phyloP scores from a whole-genome alignment of 2,797 vertebrate genomes.

The Acomys russatus region DNA sequence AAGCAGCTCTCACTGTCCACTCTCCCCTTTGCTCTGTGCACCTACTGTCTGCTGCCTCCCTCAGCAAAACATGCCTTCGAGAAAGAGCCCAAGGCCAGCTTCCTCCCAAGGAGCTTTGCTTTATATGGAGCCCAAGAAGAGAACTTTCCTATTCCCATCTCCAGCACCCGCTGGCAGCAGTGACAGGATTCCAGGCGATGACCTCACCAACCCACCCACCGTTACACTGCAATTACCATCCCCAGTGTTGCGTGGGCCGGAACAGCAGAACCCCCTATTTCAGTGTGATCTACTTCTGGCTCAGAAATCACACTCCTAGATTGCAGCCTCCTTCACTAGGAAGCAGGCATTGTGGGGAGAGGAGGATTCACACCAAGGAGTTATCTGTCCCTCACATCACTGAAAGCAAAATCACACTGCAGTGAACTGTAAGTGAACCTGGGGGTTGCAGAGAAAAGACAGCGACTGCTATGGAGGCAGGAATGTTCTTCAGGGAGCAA shows the following conservation, averaged over 20 bases:
- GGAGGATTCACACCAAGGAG: background rate
- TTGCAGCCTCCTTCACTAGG: background rate
- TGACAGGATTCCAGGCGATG: background rate
- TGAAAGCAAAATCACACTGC: background rate
- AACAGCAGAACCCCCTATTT: background rate
- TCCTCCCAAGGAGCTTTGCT: background rate
- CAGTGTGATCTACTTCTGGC: background rate
- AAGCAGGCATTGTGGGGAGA: background rate
- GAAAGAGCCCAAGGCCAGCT: background rate
- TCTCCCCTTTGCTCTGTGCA: background rate
- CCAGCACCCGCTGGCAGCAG: background rate
- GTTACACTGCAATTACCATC: background rate
- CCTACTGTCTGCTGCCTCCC: background rate
- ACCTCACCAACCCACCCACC: background rate
- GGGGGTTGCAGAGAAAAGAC: background rate
- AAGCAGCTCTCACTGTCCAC: background rate
- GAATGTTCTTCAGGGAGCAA: background rate
- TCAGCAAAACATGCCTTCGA: background rate
- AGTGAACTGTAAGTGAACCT: background rate
- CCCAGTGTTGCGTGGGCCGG: too few species aligned
- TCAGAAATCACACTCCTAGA: constrained; percentile 14
- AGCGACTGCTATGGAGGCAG: background rate
- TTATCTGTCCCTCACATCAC: background rate
- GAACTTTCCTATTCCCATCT: background rate
- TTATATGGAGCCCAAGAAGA: background rate